Evolutionary conservation across 92 coral and sea anemone species (phyloP).

Genomic region (Actinostola sp.): DNA sequence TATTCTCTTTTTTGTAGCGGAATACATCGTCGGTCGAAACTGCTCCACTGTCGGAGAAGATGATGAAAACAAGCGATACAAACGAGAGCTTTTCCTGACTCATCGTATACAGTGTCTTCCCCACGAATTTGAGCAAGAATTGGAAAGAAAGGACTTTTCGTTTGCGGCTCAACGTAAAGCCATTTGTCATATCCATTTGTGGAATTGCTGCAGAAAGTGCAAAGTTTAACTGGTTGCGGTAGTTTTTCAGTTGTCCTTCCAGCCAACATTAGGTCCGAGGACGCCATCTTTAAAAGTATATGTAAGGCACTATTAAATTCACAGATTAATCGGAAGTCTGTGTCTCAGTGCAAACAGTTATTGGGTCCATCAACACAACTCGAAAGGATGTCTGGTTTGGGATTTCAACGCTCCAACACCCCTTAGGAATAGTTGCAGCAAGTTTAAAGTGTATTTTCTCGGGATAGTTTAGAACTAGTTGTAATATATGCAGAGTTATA

Average conservation of each 20-base stretch:
- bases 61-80: conserved; percentile 97
- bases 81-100: conserved; percentile 82
- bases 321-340: background rate
- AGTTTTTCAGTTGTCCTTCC: background rate
- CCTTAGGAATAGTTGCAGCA: background rate
- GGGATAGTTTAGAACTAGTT: conserved; percentile 3
- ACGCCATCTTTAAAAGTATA: conserved; percentile 19
- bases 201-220: conserved; percentile 89
- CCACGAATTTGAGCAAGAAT: conserved; percentile 78
- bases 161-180: conserved; percentile 72
- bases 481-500: conserved; percentile 33
- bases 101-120: conserved; percentile 60
- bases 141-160: conserved; percentile 91
- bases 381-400: conserved; percentile 4
- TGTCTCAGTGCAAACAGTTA: too few species aligned
- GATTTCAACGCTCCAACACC: too few species aligned
- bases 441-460: background rate
- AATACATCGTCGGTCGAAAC: conserved; percentile 83
- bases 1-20: conserved; percentile 83
- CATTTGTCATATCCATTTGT: conserved; percentile 93
- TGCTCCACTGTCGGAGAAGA: conserved; percentile 97
- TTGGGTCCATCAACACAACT: background rate
- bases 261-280: conserved; percentile 5
- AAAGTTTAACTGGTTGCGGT: conserved; percentile 34
- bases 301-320: background rate